Base-by-base conservation (phyloP, 2,113 vertebrate species). In the Istiophorus platypterus region DNA sequence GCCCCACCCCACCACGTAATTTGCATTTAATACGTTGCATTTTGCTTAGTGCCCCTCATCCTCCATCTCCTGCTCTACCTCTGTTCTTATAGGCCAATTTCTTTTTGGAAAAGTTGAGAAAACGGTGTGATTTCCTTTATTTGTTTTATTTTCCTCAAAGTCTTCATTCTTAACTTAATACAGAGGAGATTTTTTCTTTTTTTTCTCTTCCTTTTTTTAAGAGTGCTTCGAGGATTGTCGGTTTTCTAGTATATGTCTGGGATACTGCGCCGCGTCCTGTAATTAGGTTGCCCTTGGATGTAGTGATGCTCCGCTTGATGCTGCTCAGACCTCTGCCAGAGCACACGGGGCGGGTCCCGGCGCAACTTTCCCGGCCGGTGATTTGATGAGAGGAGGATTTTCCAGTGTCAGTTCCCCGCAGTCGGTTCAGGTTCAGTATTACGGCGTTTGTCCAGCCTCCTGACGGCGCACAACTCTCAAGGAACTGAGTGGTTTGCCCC, bases 381-480 rank as follows among this genome's bases (percentile, higher is more conserved):
- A 97, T 98, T 97, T 96, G 97, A 94, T 92, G 89, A 89, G 41
- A 80, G 69, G 89, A 87, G 88, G 87, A 91, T 80, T 92, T 92
- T 91, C 92, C 89, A 89, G 78, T 94, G 96, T 95, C 95, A 91
- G 80, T 96, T 93, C 92, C 81, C 83, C 80, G 54, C 77, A 74
- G 65, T 86, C 69, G 92, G 94, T 91, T 94, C 95, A 92, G 92
- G 95, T 82, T 90, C 76, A 77, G 72, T 14, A 63, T 91, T 22
- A 79, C 84, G 92, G 88, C 84, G 68, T 93, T 91, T 84, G 96
- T 93, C 97, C 97, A 95, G 94, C 97, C 97, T 96, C 89, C 93
- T 91, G 92, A 93, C 88, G 91, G 94, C 93, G 95, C 94, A 93
- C 94, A 95, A 85, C 93, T 95, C 95, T 91, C 94, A 93, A 94